phyloP scores from a whole-genome alignment of 2,888 invertebrate species.

The Phengaris arion region DNA sequence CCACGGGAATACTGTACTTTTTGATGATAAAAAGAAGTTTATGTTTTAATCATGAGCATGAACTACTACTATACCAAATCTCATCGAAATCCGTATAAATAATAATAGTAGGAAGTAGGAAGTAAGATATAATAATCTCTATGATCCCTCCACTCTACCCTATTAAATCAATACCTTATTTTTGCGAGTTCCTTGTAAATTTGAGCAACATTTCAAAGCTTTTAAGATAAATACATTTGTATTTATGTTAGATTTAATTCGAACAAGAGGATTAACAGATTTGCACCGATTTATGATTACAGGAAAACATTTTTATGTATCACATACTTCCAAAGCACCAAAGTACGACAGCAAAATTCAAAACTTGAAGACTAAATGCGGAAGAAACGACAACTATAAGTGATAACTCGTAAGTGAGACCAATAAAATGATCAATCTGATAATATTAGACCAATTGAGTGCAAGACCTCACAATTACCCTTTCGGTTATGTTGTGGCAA shows the following conservation, averaged over 20 bases:
- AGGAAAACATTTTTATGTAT: not conserved
- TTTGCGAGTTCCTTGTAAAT: not conserved
- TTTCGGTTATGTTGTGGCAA: not conserved
- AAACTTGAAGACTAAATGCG: not conserved
- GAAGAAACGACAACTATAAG: not conserved
- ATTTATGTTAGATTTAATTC: too few relatives aligned
- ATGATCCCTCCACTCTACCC: not conserved
- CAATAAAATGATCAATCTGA: slow-evolving; percentile 2
- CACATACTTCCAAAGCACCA: not conserved
- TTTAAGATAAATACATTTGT: not conserved
- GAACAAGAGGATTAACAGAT: too few relatives aligned
- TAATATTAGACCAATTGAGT: slow-evolving; percentile 17
- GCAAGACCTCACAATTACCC: slow-evolving; percentile 17
- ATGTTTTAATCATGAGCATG: too few relatives aligned
- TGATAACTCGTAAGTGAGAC: not conserved
- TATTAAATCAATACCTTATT: not conserved
- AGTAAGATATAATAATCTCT: too few relatives aligned
- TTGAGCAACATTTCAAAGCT: not conserved
- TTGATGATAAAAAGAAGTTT: too few relatives aligned
- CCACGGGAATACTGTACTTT: too few relatives aligned
- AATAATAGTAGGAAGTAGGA: too few relatives aligned
- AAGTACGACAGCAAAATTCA: not conserved
- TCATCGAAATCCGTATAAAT: too few relatives aligned
- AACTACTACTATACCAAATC: too few relatives aligned
- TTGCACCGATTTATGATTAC: too few relatives aligned